Percentiles rank a stretch among this genome's conserved stretches.
Conservation (phyloP, 1,140 invertebrate species). For the Drosophila aff. region DNA sequence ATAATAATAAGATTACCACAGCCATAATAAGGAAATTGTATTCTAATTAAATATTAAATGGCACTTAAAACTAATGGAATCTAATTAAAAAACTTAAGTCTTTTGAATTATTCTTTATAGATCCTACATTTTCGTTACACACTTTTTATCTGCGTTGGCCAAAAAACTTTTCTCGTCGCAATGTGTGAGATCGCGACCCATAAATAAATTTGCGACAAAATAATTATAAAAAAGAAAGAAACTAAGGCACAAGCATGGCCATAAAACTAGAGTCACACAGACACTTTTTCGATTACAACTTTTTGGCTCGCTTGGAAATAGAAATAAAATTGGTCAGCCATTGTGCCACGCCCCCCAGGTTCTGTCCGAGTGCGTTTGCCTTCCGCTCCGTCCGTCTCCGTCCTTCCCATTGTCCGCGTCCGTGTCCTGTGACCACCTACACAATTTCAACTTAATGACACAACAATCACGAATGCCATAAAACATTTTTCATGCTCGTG, state of each 20-base stretch:
- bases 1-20: background rate
- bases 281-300: conserved; percentile 79
- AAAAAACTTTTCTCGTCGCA: background rate
- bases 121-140: background rate
- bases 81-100: background rate
- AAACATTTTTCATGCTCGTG: conserved; percentile 72
- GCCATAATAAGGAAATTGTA: background rate
- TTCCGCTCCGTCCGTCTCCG: background rate
- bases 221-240: conserved; percentile 62
- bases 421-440: conserved; percentile 67
- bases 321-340: conserved; percentile 69
- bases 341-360: conserved; percentile 44
- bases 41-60: too few relatives aligned
- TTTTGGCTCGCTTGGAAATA: conserved; percentile 55
- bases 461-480: conserved; percentile 81
- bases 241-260: conserved; percentile 29
- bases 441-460: conserved; percentile 83
- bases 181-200: conserved; percentile 22
- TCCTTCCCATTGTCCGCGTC: conserved; percentile 13
- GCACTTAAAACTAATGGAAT: background rate
- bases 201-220: conserved; percentile 73
- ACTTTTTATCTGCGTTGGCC: conserved; percentile 2
- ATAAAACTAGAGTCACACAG: conserved; percentile 55
- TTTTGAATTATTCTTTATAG: background rate
- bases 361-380: conserved; percentile 18